Evolutionary conservation across 2,113 vertebrate species (phyloP), one percentile per base, ranked within the genome.

Genomic region (Gadus macrocephalus): DNA sequence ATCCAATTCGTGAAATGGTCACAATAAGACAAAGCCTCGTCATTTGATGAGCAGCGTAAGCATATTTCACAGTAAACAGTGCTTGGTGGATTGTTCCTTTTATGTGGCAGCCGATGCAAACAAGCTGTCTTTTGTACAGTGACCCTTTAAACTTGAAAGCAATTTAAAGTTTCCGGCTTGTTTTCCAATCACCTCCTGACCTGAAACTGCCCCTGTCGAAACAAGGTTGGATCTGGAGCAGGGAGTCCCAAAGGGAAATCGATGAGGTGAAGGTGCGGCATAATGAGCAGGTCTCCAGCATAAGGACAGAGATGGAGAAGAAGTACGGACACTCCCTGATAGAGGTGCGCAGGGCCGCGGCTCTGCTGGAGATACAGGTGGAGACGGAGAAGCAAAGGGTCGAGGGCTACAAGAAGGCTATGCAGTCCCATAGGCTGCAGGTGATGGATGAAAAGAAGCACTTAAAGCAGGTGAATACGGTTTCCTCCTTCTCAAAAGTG

Each of bases 171-270:
- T 49, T 58, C 55, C 15, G 4, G 55, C n/a, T 14, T 58, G 55
- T 58, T 16, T 58, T 5, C 55, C 55, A 14, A 14, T 16, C 16
- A 58, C 15, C n/a, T 49, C 42, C 12, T n/a, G 25, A 15, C 15
- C 35, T 31, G 35, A 38, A 65, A 31, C 28, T 35, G 28, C n/a
- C 35, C 35, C 27, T 20, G 3, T 28, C 15, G 4, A 64, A 4
- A 64, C 80, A 99, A 96, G 97, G 71, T 49, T 99, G 96, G 96
- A 97, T 99, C 84, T 99, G 97, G 97, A 95, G 93, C 68, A 93
- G 93, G 72, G 96, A 99, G 73, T 95, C 94, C 38, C 91, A 96
- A 66, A 94, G 89, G 82, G 95, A 98, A 86, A 95, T 97, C 84
- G 91, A 93, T 59, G 90, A 82, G 64, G 91, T 92, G 60, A 95